Evolutionary conservation across 2,888 invertebrate genomes (phyloP), one percentile per base, ranked within the genome.

Genomic region (Epirrita christyi): DNA sequence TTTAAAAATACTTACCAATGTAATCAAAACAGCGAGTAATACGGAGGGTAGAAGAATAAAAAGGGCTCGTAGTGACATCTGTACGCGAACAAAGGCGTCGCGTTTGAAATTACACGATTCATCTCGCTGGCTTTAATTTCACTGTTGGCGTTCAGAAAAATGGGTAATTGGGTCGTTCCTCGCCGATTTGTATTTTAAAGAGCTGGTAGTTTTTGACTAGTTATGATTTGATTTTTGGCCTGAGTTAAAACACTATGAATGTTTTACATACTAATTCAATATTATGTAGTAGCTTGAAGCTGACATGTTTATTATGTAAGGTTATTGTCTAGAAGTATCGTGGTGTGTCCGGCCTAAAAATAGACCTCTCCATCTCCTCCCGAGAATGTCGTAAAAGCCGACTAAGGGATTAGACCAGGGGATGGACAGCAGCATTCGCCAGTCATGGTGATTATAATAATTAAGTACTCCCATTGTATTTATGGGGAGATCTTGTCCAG

Each of bases 91-190:
- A 85, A 86, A 86, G 78, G 79, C 75, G 66, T 62, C 59, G 54
- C 73, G 81, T 82, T 85, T 84, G 77, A 81, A 86, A 87, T 88
- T 84, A 83, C 85, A 76, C 83, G 79, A 85, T 85, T 83, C 83
- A 85, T 87, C 81, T 80, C 81, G 67, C 73, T 67, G 70, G 74
- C 76, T 85, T 82, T 84, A 85, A 85, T 85, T 81, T 77, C 77
- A 76, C 73, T 78, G 81, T 82, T 73, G 70, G 73, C 69, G 72
- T 83, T 78, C 73, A 76, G 72, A 77, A 78, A 84, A 84, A 83
- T 75, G 72, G 74, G 83, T 81, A 86, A 85, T 85, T 84, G 82
- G 85, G 85, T 81, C 85, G 79, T 68, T 64, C 53, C 47, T 43
- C 47, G 59, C 49, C 66, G 69, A 74, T 75, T 73, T 69, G 66